These are phyloP conservation scores for Hirtodrosophila confusa DNA, from an alignment of 2,888 invertebrate genomes.

Conservation along the genomic window DNA sequence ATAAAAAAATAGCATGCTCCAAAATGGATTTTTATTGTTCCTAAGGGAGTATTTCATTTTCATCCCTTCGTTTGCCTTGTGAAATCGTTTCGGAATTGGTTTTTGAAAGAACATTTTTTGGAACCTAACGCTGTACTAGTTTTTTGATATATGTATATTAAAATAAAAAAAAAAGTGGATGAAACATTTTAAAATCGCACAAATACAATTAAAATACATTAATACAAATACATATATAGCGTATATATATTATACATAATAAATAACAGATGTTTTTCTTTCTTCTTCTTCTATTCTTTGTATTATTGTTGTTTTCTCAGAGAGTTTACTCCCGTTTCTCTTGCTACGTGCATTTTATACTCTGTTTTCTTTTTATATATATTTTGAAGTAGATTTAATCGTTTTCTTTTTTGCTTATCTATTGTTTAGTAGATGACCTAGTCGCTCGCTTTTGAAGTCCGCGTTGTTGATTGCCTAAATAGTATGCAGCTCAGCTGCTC, in stretches of 20 bases:
- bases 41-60: slow-evolving; percentile 2
- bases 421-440: slow-evolving; percentile 48
- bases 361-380: slow-evolving; percentile 25
- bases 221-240: slow-evolving; percentile 41
- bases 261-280: slow-evolving; percentile 42
- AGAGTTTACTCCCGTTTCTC: slow-evolving; percentile 1
- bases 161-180: slow-evolving; percentile 15
- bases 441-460: slow-evolving; percentile 62
- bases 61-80: no score
- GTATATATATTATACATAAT: slow-evolving; percentile 48
- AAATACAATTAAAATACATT: slow-evolving; percentile 51
- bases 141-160: slow-evolving; percentile 20
- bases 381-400: slow-evolving; percentile 8
- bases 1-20: slow-evolving; percentile 1
- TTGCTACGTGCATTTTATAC: slow-evolving; percentile 1
- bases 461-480: slow-evolving; percentile 70
- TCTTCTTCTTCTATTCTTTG: neutral
- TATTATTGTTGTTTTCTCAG: slow-evolving; percentile 3
- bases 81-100: slow-evolving; percentile 6
- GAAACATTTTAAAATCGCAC: slow-evolving; percentile 54
- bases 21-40: slow-evolving; percentile 8
- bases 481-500: slow-evolving; percentile 62
- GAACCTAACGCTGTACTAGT: neutral
- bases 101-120: neutral
- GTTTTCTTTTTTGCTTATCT: slow-evolving; percentile 27